A percentile compares a stretch with the other conserved stretches of the same genome.
phyloP scores from a whole-genome alignment of 2,113 vertebrate genomes.

The Gobio gobio region DNA sequence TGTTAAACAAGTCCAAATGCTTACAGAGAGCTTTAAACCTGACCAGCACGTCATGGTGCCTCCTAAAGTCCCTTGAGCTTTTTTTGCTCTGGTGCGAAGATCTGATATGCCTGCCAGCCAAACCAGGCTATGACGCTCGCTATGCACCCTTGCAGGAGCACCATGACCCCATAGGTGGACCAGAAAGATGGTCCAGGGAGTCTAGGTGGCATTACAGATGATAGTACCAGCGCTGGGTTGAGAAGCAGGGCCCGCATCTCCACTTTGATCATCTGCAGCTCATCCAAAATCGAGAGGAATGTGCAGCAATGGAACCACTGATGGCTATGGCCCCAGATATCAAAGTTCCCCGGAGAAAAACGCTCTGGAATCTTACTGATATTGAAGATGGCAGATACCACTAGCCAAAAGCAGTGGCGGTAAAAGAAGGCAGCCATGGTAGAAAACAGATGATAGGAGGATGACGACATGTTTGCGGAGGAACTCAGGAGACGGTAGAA shows the following conservation, averaged over 20 bases:
- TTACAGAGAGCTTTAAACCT: not conserved
- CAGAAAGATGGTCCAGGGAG: slow-evolving; percentile 66
- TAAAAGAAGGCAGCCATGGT: slow-evolving; percentile 71
- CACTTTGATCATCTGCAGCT: slow-evolving; percentile 80
- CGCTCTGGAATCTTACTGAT: slow-evolving; percentile 81
- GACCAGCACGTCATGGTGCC: not conserved
- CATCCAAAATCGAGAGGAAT: slow-evolving; percentile 80
- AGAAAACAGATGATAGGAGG: slow-evolving; percentile 50
- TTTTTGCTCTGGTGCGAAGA: slow-evolving; percentile 65
- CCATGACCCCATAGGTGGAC: slow-evolving; percentile 78
- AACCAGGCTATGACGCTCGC: slow-evolving; percentile 74
- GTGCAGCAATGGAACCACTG: slow-evolving; percentile 85
- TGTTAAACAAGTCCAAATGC: not conserved
- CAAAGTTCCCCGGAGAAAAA: slow-evolving; percentile 74
- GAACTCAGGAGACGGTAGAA: slow-evolving; percentile 75
- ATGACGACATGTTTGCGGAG: slow-evolving; percentile 59
- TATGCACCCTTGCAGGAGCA: slow-evolving; percentile 76
- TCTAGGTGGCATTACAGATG: slow-evolving; percentile 24
- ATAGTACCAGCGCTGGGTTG: slow-evolving; percentile 58
- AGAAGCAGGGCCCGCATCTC: slow-evolving; percentile 74
- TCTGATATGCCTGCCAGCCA: slow-evolving; percentile 69
- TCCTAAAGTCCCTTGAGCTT: slow-evolving; percentile 56
- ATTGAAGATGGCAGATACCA: slow-evolving; percentile 79
- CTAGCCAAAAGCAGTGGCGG: slow-evolving; percentile 79
- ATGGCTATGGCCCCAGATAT: slow-evolving; percentile 84